Evolutionary conservation across 2,113 vertebrate species (phyloP), one percentile per base, ranked within the genome.

Genomic region (Phrynosoma platyrhinos): DNA sequence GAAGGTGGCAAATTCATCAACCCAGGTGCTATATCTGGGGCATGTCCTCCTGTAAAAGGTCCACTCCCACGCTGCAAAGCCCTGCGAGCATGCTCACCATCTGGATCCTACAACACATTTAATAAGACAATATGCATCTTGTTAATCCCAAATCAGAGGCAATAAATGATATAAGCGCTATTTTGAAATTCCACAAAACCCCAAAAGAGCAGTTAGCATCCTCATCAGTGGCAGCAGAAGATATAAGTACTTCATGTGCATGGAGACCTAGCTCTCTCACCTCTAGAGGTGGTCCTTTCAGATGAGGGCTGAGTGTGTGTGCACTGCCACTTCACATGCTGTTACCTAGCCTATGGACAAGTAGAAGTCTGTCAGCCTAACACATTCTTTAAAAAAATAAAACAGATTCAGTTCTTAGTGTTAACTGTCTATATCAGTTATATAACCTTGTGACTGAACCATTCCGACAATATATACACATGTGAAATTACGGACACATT

Each of bases 1-100:
- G 98, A 99, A 79, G 97, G 98, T 2, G 99, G 99, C 58, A 99
- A 91, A 95, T 97, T 99, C 95, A 99, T 97, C 91, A 98, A 96
- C 47, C 97, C 97, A 1, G 98, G 97, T 42, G 97, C 97, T n/a
- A 98, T 95, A 74, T 99, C 99, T 5, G 97, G 96, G 72, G 97
- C 98, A 62, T 98, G 98, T 79, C 97, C 97, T 86, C 97, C 98
- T 68, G 97, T 96, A 84, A 97, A 98, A 58, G 97, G 97, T 74
- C 97, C 98, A 91, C 97, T 98, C 9, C 94, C 97, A 76, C 98
- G 98, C 92, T 99, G 98, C 36, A 99, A 92, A 53, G 98, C 98
- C 82, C 99, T 98, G 6, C 98, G 97, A 78, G 98, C 99, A 83
- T 98, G 98, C 87, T 99, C 99, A 42, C 99, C 99, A 89, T 99